Base-by-base conservation (phyloP, 2,888 invertebrate species). In the Aleiodes alternator region DNA sequence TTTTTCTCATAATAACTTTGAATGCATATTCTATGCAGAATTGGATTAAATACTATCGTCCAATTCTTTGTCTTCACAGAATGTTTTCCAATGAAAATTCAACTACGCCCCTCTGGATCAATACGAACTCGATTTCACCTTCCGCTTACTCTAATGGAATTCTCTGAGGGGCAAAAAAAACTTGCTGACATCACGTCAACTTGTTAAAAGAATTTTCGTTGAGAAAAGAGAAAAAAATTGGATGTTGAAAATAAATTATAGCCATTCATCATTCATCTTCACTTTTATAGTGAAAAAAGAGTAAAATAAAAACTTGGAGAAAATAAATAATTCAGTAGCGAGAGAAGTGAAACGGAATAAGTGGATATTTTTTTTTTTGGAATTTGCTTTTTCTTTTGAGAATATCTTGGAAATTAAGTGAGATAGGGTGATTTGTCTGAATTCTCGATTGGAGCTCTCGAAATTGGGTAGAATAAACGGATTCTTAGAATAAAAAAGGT, bases 161-260 rank as follows among this genome's bases (percentile, higher is more conserved):
- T 64, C 48, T 48, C 23, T n/a, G 16, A 48, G 16, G 64, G 29
- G 23, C 23, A 23, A 23, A 64, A 48, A 43, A 64, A 64, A 43
- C 34, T 43, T 64, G 64, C 64, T 64, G 64, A 64, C 64, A 43
- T 43, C 43, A 64, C 64, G 43, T 64, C 64, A 48, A 38, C 43
- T 64, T 48, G 64, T 64, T 48, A 23, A 29, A 48, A 29, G 64
- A 14, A 43, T 64, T 64, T 61, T 11, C 43, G 43, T 43, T 43
- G 43, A 43, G 43, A 11, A 11, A 59, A 6, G 34, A 59, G 34
- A 12, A 59, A 59, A 64, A 43, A 43, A 64, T 23, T 53, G 5
- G 0, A 34, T 11, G 16, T 43, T 43, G 9, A 9, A 48, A 14
- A 43, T 43, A 48, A 48, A 64, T 43, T 14, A 3, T 64, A 43